Percentiles rank a stretch among this genome's conserved stretches.
Conservation (phyloP, 1,140 invertebrate species). For the Listronotus oregonensis region DNA sequence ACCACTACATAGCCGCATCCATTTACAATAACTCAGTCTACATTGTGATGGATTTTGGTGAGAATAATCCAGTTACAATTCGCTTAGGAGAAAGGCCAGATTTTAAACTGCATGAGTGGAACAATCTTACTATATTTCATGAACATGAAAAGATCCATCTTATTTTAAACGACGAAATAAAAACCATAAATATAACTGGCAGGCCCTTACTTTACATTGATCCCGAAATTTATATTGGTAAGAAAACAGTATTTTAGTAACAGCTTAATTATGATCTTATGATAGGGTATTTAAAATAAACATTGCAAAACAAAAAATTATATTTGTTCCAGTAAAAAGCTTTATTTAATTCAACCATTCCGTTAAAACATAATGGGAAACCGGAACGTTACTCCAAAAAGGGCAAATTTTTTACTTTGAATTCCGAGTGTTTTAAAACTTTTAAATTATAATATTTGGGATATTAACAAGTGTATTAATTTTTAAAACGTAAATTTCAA, state of each 20-base stretch:
- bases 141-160: slow-evolving; percentile 72
- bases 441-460: too few species aligned
- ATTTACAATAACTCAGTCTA: slow-evolving; percentile 78
- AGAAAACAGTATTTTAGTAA: background rate
- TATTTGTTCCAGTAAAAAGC: too few species aligned
- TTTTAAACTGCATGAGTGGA: slow-evolving; percentile 80
- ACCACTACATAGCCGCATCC: slow-evolving; percentile 83
- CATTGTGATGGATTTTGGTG: slow-evolving; percentile 83
- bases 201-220: slow-evolving; percentile 84
- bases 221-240: slow-evolving; percentile 86
- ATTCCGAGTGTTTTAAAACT: too few species aligned
- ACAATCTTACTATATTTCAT: slow-evolving; percentile 87
- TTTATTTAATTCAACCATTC: too few species aligned
- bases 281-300: too few species aligned
- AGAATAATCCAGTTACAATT: slow-evolving; percentile 70
- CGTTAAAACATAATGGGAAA: too few species aligned
- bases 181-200: slow-evolving; percentile 72
- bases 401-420: too few species aligned
- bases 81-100: slow-evolving; percentile 66
- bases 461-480: too few species aligned
- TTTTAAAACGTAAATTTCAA: too few species aligned
- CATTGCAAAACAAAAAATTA: too few species aligned
- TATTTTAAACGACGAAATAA: slow-evolving; percentile 72
- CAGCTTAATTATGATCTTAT: too few species aligned
- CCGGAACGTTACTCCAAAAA: too few species aligned